Evolutionary conservation across 1,140 invertebrate species (phyloP), one percentile per base, ranked within the genome.

Genomic region (Cyrtorhinus lividipennis): DNA sequence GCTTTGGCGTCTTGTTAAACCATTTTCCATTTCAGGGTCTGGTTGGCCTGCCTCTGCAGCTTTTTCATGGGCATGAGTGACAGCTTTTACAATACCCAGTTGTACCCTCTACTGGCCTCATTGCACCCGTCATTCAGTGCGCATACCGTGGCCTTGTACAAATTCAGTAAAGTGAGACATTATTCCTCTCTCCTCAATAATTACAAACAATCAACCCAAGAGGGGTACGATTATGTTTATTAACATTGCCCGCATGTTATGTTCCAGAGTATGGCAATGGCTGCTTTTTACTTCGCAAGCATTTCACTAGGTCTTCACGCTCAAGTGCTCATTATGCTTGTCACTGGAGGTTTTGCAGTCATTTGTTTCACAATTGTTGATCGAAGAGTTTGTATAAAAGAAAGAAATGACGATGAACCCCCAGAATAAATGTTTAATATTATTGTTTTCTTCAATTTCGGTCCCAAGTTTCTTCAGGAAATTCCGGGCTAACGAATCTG

Each of bases 41-140:
- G 71, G 59, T 71, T 98, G 25, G 94, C 92, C 0, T 82, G 98
- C 72, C 72, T 90, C 12, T 93, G 92, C 73, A 92, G 91, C 68
- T 89, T 97, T 68, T 73, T 95, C 0, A 76, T 98, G 0, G 95
- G 95, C 15, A 88, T 98, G 68, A 95, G 92, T 1, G 95, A 99
- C 74, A 87, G 90, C 24, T 95, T 92, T 74, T 95, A 86, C 73
- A 98, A 98, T 70, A 99, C 95, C 0, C 95, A 98, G 74, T 84
- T 98, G 20, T 98, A 94, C 71, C 90, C 93, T 0, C 83, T 96
- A 22, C 73, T 98, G 2, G 94, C 93, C 2, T 80, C 84, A 10
- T 79, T 94, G 26, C 98, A 68, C 56, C 67, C 68, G 5, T 65
- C 66, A 13, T 63, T 69, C 53, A 69, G 67, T 61, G 66, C 70